Base-by-base conservation (phyloP, 2,888 invertebrate species). In the Plemyria rubiginata region DNA sequence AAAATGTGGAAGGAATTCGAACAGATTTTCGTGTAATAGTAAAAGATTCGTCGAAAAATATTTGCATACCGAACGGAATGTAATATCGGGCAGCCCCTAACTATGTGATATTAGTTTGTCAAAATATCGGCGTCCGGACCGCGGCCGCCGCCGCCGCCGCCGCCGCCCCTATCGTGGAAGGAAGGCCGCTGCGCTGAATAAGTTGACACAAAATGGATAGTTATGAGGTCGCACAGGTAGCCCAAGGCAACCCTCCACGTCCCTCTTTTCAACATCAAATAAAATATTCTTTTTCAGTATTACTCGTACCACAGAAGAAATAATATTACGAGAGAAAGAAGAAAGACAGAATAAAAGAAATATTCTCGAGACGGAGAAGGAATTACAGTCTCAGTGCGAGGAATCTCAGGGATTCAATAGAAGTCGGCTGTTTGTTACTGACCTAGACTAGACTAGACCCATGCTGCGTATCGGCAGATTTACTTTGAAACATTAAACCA, bases 91-190 rank as follows among this genome's bases (percentile, higher is more conserved):
- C 55, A 51, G 54, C 63, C 70, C 29, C 65, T 58, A 54, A 56
- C 60, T 65, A 60, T 16, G 45, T 4, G 16, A 73, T 71, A 73
- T 73, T 72, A 72, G 70, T 73, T 72, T 70, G 67, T 70, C 65
- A 68, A 64, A 67, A 71, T 68, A 67, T 65, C 32, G 32, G 41
- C 32, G n/a, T n/a, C n/a, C n/a, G 32, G 50, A 11, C 48, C 48
- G 11, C 11, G 36, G 36, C 9, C 29, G 36, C 12, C 36, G 54
- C 15, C 36, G 41, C 51, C 22, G 40, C 15, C 41, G n/a, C n/a
- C n/a, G n/a, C 29, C 32, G 36, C 43, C 54, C 61, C 54, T 66
- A 62, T 68, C 67, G 66, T 68, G 71, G 63, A 66, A 66, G 70
- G 67, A 70, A 63, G 68, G 70, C 58, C 59, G 62, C 40, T 38